A percentile compares a stretch with the other conserved stretches of the same genome.
These are phyloP conservation scores for Muscina levida DNA, from an alignment of 2,888 invertebrate genomes.

Conservation along the genomic window DNA sequence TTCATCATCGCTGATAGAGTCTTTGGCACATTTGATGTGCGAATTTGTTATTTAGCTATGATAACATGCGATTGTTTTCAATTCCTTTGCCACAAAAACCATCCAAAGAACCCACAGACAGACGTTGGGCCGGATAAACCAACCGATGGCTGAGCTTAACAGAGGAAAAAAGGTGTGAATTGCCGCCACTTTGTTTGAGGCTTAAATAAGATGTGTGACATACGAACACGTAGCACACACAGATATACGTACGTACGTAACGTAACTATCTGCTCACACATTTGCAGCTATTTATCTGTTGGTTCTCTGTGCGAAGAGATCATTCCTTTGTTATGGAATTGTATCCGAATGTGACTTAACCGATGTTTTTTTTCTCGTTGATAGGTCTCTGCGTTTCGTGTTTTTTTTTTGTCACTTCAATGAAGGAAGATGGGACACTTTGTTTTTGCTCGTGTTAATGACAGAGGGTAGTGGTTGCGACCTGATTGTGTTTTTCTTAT, in stretches of 20 bases:
- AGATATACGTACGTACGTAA: slow-evolving; percentile 1
- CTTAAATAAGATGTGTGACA: slow-evolving; percentile 65
- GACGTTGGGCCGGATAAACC: slow-evolving; percentile 29
- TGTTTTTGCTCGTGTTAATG: slow-evolving; percentile 33
- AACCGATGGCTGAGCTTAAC: slow-evolving; percentile 51
- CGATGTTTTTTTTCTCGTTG: slow-evolving; percentile 25
- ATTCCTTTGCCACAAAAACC: slow-evolving; percentile 28
- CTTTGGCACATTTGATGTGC: slow-evolving; percentile 77
- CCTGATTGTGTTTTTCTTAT: slow-evolving; percentile 30
- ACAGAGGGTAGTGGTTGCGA: slow-evolving; percentile 47
- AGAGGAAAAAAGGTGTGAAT: slow-evolving; percentile 68
- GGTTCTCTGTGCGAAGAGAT: neutral
- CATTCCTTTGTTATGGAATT: slow-evolving; percentile 4
- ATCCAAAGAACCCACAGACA: neutral
- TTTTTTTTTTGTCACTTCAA: too few species aligned
- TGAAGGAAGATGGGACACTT: slow-evolving; percentile 1
- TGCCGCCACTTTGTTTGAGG: slow-evolving; percentile 64
- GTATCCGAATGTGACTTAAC: slow-evolving; percentile 48
- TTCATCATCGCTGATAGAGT: slow-evolving; percentile 71
- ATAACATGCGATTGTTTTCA: slow-evolving; percentile 75
- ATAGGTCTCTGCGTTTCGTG: too few species aligned
- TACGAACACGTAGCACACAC: neutral
- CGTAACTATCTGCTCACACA: neutral
- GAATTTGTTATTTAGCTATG: slow-evolving; percentile 77
- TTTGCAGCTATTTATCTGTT: neutral